phyloP scores from a whole-genome alignment of 2,113 vertebrate genomes.

The Equus quagga region DNA sequence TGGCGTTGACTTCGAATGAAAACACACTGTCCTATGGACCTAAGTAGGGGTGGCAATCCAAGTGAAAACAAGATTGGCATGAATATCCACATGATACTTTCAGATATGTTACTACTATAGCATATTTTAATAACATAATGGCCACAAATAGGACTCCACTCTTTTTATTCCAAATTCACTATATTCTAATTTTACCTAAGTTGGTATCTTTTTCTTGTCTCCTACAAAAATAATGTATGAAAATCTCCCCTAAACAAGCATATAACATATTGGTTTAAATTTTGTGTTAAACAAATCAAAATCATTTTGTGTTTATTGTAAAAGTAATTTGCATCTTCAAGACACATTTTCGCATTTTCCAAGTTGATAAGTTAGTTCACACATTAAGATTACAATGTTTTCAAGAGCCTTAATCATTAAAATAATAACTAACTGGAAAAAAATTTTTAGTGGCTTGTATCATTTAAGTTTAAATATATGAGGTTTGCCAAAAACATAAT shows the following conservation, averaged over 20 bases:
- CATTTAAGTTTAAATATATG: neutral
- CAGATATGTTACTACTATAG: neutral
- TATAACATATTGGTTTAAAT: neutral
- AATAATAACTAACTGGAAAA: constrained; percentile 24
- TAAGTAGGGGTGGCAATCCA: neutral
- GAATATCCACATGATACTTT: neutral
- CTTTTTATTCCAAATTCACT: constrained; percentile 37
- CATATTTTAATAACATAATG: neutral
- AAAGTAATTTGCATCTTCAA: constrained; percentile 23
- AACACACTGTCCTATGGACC: neutral
- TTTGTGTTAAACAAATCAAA: constrained; percentile 51
- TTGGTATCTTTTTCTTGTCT: neutral
- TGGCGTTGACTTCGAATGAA: neutral
- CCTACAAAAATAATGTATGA: neutral
- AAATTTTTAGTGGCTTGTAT: neutral
- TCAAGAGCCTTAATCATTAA: constrained; percentile 37
- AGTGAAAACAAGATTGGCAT: neutral
- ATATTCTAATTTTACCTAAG: constrained; percentile 5
- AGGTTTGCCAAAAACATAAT: constrained; percentile 9
- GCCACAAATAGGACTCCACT: neutral
- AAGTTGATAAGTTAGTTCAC: constrained; percentile 2
- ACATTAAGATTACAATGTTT: constrained; percentile 21
- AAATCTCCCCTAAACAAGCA: neutral
- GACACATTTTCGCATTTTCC: constrained; percentile 47
- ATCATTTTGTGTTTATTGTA: constrained; percentile 8